phyloP scores from a whole-genome alignment of 2,888 invertebrate species.

The Scaptomyza caliginosa region DNA sequence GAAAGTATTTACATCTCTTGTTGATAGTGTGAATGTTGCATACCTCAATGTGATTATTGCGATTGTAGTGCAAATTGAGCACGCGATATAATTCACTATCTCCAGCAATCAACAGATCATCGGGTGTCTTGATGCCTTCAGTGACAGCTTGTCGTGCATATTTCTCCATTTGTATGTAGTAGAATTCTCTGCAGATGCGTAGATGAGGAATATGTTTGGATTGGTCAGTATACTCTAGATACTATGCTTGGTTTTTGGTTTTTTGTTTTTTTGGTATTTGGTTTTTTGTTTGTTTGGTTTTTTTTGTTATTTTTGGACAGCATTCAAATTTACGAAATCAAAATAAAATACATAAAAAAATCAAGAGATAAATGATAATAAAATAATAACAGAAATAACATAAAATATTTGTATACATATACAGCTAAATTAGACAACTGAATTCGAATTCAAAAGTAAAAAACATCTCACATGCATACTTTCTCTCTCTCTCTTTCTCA shows the following conservation, averaged over 20 bases:
- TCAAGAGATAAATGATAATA: constrained; percentile 14
- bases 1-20: constrained; percentile 45
- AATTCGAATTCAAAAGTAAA: constrained; percentile 59
- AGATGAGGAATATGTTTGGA: constrained; percentile 76
- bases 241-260: constrained; percentile 46
- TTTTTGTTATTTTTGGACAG: constrained; percentile 44
- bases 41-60: constrained; percentile 89
- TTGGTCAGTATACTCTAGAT: constrained; percentile 64
- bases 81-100: constrained; percentile 99
- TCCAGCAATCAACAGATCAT: constrained; percentile 96
- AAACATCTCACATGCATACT: constrained; percentile 45
- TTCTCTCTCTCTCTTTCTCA: constrained; percentile 3
- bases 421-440: constrained; percentile 41
- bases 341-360: constrained; percentile 33
- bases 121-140: constrained; percentile 96
- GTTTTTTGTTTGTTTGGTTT: constrained; percentile 24
- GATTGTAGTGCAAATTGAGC: constrained; percentile 99
- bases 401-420: constrained; percentile 1
- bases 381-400: constrained; percentile 20
- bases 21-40: constrained; percentile 50
- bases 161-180: constrained; percentile 99
- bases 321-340: constrained; percentile 76
- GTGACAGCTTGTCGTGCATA: constrained; percentile 99
- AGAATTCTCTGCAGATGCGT: constrained; percentile 95
- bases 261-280: neutral